Evolutionary conservation across 2,113 vertebrate species (phyloP).

Genomic region (Lipotes vexillifer): DNA sequence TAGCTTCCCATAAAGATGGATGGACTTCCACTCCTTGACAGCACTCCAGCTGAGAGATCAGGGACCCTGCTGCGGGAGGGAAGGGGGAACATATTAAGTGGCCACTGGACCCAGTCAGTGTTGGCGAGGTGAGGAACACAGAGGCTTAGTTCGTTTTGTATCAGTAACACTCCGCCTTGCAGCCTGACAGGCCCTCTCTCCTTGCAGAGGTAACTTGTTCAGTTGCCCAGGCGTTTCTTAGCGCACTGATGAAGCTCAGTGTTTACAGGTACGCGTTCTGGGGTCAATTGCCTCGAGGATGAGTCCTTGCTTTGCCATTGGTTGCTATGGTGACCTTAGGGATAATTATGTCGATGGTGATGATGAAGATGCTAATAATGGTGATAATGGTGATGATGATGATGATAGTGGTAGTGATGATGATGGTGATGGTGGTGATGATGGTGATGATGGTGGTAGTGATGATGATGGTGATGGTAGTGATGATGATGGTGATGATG

Average conservation of each 20-base stretch:
- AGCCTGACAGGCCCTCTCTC: not conserved
- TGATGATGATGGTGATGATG: rapidly evolving
- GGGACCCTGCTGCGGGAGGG: not conserved
- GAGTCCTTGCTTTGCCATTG: not conserved
- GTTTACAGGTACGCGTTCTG: rapidly evolving
- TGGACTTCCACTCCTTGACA: conserved; percentile 37
- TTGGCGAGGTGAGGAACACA: not conserved
- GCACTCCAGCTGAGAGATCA: conserved; percentile 50
- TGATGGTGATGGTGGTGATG: rapidly evolving
- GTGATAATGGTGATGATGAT: rapidly evolving
- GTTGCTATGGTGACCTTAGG: not conserved
- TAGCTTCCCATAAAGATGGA: conserved; percentile 44
- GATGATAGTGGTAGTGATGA: rapidly evolving
- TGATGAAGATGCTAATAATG: not conserved
- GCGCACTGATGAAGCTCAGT: not conserved
- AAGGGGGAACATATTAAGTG: not conserved
- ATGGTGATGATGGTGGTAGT: rapidly evolving
- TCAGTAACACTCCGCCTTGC: not conserved
- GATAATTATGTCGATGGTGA: not conserved
- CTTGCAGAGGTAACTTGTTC: no score
- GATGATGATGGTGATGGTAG: rapidly evolving
- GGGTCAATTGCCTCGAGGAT: not conserved
- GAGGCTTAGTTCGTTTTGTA: not conserved
- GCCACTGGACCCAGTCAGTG: not conserved
- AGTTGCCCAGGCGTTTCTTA: not conserved